phyloP scores from a whole-genome alignment of 2,113 vertebrate species.

The Caranx ignobilis region DNA sequence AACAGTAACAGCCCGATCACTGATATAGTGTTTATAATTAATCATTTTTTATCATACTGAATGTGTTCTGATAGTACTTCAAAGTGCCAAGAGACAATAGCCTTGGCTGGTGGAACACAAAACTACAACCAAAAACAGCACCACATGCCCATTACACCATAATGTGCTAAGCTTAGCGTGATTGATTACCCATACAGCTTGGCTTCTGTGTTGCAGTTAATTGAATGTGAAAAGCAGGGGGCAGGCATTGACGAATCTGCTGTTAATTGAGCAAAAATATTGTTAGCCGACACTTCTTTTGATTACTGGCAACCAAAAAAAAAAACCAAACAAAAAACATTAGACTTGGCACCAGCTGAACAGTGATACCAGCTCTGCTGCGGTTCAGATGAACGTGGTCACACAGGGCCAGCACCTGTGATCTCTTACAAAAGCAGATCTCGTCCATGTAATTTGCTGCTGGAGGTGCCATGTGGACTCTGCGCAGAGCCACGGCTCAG shows the following conservation, averaged over 20 bases:
- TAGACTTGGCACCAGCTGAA: conserved; percentile 37
- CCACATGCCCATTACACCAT: conserved; percentile 27
- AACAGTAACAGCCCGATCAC: not conserved
- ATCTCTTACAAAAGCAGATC: conserved; percentile 44
- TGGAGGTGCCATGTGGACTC: conserved; percentile 52
- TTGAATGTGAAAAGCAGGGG: conserved; percentile 65
- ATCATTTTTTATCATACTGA: conserved; percentile 1
- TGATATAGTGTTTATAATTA: not conserved
- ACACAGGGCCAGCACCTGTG: conserved; percentile 69
- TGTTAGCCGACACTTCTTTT: conserved; percentile 51
- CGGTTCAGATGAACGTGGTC: conserved; percentile 41
- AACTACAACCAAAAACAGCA: conserved; percentile 27
- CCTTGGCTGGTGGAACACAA: conserved; percentile 21
- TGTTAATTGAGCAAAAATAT: conserved; percentile 73
- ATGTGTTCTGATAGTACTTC: not conserved
- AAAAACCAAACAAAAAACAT: not conserved
- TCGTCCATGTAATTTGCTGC: conserved; percentile 61
- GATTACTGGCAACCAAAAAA: conserved; percentile 45
- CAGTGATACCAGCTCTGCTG: conserved; percentile 11
- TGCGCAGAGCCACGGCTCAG: not conserved
- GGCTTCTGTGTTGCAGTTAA: conserved; percentile 57
- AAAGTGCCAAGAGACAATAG: conserved; percentile 10
- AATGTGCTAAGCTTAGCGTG: conserved; percentile 41
- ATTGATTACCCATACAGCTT: conserved; percentile 65
- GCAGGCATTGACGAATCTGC: conserved; percentile 61